Base-by-base conservation (phyloP, 1,140 invertebrate species). In the Magallana angulata region DNA sequence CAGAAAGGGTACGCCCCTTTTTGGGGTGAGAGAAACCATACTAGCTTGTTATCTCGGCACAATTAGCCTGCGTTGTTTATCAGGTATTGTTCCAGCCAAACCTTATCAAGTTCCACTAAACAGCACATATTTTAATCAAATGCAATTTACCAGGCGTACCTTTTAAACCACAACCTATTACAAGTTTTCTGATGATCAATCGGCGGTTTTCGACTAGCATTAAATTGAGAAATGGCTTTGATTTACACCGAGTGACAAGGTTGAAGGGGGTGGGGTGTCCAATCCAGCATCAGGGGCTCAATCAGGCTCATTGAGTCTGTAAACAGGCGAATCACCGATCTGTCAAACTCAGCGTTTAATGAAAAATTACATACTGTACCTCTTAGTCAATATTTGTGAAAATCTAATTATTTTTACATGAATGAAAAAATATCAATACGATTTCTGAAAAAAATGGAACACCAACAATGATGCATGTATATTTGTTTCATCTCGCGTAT, bases 111-210 rank as follows among this genome's bases (percentile, higher is more conserved):
- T 76, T 76, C 68, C 68, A 76, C 68, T 76, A 76, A 76, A 76
- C 68, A 76, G 68, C 68, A 30, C 68, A 76, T 76, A 76, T 76
- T 76, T 76, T 76, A 76, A 76, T 76, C 24, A 76, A 76, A 76
- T 76, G 68, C 68, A 76, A 76, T 76, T 76, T 76, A 76, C 68
- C 68, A 76, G 68, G 68, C 68, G 68, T 76, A 76, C 68, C 68
- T 76, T 30, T 30, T 76, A 76, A 18, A 76, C 68, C 24, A 76
- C 68, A 76, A 30, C 24, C 68, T 76, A 76, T 76, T 36, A 76
- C 68, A 24, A 76, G 30, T 30, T 7, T 76, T 76, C 36, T 30
- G 68, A 12, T 76, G 68, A 76, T 76, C 68, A 30, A 76, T 76
- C 68, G 68, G 24, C 68, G 68, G 24, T 36, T 76, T 76, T 76